Evolutionary conservation across 2,797 vertebrate genomes (phyloP).

Genomic region (Xiphorhynchus erythropygius): DNA sequence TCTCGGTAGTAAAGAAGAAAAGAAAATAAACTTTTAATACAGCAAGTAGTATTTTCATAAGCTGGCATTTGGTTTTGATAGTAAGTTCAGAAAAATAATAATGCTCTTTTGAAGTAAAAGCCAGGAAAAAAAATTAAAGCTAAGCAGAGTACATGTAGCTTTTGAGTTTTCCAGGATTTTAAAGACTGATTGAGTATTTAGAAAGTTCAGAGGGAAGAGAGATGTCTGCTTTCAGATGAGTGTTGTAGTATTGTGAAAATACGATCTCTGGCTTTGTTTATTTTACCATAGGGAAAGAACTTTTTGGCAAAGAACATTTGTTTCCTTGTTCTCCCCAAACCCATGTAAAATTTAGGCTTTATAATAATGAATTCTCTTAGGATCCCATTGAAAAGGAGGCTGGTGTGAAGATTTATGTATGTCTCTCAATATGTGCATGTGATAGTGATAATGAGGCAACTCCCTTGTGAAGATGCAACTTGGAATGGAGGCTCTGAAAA

Average conservation of each 20-base stretch:
- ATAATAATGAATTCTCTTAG: background rate
- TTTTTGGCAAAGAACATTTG: conserved; percentile 2
- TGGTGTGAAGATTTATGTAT: background rate
- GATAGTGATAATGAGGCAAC: background rate
- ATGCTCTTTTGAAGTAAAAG: background rate
- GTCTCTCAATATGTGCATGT: background rate
- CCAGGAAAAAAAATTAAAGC: background rate
- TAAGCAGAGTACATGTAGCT: conserved; percentile 26
- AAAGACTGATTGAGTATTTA: background rate
- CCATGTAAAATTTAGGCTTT: conserved; percentile 16
- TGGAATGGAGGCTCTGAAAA: background rate
- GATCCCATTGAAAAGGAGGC: background rate
- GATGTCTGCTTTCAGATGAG: conserved; percentile 35
- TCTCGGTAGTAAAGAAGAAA: background rate
- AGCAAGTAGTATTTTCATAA: background rate
- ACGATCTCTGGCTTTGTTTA: background rate
- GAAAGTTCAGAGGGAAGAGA: conserved; percentile 37
- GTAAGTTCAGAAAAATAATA: conserved; percentile 8
- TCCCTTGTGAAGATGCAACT: background rate
- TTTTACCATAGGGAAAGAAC: background rate
- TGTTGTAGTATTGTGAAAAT: background rate
- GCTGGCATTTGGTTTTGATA: conserved; percentile 36
- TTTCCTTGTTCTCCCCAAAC: background rate
- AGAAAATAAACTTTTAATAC: background rate
- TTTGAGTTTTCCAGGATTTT: conserved; percentile 38